phyloP scores from a whole-genome alignment of 2,888 invertebrate species.

The Phymatocera aterrima region DNA sequence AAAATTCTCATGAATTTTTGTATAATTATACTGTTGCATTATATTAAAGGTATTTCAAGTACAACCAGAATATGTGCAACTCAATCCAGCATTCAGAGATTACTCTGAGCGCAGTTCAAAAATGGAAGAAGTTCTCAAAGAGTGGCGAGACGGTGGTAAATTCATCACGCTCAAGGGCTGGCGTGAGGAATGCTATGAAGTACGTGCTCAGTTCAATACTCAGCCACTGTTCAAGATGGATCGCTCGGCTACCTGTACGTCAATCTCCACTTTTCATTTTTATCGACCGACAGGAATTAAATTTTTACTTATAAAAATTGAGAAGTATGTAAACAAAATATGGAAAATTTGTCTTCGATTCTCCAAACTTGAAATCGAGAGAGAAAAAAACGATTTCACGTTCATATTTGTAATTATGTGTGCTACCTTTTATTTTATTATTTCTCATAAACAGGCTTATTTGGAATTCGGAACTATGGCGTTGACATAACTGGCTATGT shows the following conservation, averaged over 20 bases:
- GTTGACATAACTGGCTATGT: conserved; percentile 97
- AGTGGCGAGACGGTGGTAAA: conserved; percentile 84
- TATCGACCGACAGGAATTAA: not conserved
- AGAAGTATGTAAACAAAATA: not conserved
- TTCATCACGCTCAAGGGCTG: conserved; percentile 92
- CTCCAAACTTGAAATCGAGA: not conserved
- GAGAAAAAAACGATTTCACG: not conserved
- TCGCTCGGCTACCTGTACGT: conserved; percentile 90
- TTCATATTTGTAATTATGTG: not conserved
- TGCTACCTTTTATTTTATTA: not conserved
- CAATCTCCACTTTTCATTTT: conserved; percentile 21
- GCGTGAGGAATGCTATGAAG: conserved; percentile 96
- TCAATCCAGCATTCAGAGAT: conserved; percentile 92
- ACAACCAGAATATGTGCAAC: conserved; percentile 84
- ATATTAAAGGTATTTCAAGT: conserved; percentile 82
- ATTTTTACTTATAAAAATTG: not conserved
- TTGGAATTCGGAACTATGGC: conserved; percentile 96
- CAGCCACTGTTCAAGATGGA: conserved; percentile 87
- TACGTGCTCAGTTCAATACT: conserved; percentile 85
- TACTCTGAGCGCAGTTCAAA: conserved; percentile 88
- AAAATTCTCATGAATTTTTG: conserved; percentile 45
- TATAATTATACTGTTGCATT: conserved; percentile 1
- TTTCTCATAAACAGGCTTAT: conserved; percentile 78
- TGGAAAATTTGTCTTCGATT: not conserved
- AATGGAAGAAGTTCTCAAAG: conserved; percentile 87